phyloP scores from a whole-genome alignment of 37 sponge, comb jelly and placozoan species.

The Diacarnus erythraeanus region DNA sequence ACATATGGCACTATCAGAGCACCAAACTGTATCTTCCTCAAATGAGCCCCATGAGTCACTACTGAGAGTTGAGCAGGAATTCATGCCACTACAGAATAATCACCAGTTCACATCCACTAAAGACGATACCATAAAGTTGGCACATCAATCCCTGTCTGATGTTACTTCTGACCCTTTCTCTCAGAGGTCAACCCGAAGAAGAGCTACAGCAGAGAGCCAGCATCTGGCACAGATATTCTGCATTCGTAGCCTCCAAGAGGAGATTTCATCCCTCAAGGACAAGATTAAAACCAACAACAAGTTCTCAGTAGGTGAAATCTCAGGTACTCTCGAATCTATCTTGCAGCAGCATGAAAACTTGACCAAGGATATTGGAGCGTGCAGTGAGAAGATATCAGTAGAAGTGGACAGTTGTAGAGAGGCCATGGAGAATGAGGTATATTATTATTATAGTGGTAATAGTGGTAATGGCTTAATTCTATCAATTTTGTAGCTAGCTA shows the following conservation, averaged over 20 bases:
- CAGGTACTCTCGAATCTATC: background rate
- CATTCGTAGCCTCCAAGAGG: conserved; percentile 22
- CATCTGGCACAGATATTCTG: conserved; percentile 4
- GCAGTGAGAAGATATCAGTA: background rate
- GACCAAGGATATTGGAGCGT: background rate
- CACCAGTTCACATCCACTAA: background rate
- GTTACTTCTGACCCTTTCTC: background rate
- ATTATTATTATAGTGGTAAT: too few species aligned
- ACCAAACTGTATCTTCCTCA: background rate
- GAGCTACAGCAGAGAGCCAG: conserved; percentile 5
- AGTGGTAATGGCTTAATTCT: background rate
- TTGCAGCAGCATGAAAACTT: background rate
- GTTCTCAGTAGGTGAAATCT: background rate
- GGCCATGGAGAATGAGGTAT: background rate
- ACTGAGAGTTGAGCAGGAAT: background rate
- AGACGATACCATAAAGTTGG: background rate
- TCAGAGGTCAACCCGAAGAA: too few species aligned
- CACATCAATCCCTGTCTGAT: background rate
- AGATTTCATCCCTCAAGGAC: background rate
- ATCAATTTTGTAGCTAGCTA: too few species aligned
- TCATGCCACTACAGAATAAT: background rate
- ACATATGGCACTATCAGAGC: background rate
- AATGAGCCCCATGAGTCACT: background rate
- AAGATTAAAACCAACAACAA: conserved; percentile 4
- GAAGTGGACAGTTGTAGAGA: background rate